Conservation (phyloP, 2,888 invertebrate genomes). For the Anaspis maculata region DNA sequence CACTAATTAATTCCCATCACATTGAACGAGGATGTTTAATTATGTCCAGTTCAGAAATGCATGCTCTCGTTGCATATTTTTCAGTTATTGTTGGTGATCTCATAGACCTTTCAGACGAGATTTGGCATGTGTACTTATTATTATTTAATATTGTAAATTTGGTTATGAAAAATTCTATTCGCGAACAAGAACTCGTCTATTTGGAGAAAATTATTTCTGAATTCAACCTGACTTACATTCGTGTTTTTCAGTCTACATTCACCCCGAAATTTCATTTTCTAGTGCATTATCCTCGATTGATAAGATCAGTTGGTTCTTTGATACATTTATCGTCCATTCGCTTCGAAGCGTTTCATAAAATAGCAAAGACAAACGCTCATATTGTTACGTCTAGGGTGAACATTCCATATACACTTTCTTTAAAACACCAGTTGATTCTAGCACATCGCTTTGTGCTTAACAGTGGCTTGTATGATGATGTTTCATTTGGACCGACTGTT, state of each 20-base stretch:
- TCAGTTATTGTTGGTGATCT: background rate
- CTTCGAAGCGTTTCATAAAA: constrained; percentile 1
- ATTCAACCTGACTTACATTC: background rate
- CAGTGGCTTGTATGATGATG: too few relatives aligned
- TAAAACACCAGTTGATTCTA: background rate
- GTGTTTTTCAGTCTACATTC: background rate
- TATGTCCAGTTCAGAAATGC: background rate
- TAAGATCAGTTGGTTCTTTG: background rate
- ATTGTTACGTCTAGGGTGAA: background rate
- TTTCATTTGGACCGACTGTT: too few relatives aligned
- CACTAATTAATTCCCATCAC: background rate
- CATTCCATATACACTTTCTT: background rate
- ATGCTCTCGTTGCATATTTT: background rate
- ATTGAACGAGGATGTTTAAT: background rate
- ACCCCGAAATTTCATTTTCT: constrained; percentile 1
- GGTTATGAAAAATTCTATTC: too few relatives aligned
- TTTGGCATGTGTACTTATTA: background rate
- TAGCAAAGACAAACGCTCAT: background rate
- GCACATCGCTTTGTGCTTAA: too few relatives aligned
- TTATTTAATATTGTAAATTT: background rate
- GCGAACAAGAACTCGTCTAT: background rate
- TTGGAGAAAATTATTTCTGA: background rate
- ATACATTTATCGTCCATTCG: background rate
- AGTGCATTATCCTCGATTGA: constrained; percentile 1
- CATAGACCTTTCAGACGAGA: background rate